Evolutionary conservation across 53 echinoderm and acorn worm genomes (phyloP), one percentile per base, ranked within the genome.

Genomic region (Henricia sp.): DNA sequence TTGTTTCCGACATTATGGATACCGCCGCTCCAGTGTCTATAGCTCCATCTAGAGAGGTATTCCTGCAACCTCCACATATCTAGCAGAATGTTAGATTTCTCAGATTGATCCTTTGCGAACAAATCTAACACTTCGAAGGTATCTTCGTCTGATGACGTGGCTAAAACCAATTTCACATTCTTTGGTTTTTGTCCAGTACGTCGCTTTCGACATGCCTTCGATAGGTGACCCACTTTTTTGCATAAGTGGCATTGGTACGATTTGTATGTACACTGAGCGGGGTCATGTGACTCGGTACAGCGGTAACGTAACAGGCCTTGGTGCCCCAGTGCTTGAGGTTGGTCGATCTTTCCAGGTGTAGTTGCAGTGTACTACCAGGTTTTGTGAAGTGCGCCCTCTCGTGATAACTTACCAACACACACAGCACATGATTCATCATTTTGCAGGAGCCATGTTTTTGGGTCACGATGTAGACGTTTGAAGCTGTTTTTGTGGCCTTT

Each of bases 191-290:
- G 78, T 9, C 83, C 43, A n/a, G n/a, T n/a, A 6, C 21, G 30
- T 23, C 69, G 77, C 44, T 82, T 88, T 28, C 59, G 52, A 50
- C 88, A 83, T 46, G 88, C 88, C 26, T 28, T 82, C 36, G 83
- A 82, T 6, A 88, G 70, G 52, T 88, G 88, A 14, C n/a, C n/a
- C n/a, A n/a, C n/a, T n/a, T n/a, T n/a, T n/a, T n/a, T n/a, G n/a
- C n/a, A n/a, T n/a, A n/a, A n/a, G n/a, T n/a, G n/a, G n/a, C n/a
- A n/a, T n/a, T n/a, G n/a, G n/a, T n/a, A n/a, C n/a, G n/a, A n/a
- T n/a, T n/a, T n/a, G n/a, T n/a, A n/a, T n/a, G n/a, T n/a, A n/a
- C 74, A 74, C 34, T 74, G 34, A 32, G 17, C 52, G 33, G 51
- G 52, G 6, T 50, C 52, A 50, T 52, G 74, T 24, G 51, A 52